Conservation (phyloP, 2,113 vertebrate species). For the Lamprotornis superbus region DNA sequence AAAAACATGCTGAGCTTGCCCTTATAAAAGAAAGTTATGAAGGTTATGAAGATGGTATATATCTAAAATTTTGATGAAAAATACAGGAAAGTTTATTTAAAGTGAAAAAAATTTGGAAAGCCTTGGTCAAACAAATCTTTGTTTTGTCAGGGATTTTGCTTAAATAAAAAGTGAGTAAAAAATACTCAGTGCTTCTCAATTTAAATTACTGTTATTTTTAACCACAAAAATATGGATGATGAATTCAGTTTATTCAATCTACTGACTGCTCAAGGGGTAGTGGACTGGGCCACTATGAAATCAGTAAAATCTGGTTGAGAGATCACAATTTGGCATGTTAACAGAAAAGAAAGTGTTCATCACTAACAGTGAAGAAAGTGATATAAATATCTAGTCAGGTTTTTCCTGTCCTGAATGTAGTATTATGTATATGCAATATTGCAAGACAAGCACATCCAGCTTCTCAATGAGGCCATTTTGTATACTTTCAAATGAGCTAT, state of each 20-base stretch:
- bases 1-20: neutral
- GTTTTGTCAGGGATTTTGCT: neutral
- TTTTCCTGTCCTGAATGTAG: neutral
- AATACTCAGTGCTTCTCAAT: neutral
- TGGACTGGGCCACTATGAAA: neutral
- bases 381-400: neutral
- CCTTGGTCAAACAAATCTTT: neutral
- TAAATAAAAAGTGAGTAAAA: neutral
- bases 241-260: neutral
- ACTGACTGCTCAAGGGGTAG: neutral
- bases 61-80: neutral
- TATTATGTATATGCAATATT: neutral
- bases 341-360: neutral
- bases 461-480: neutral
- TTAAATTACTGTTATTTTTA: neutral
- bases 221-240: neutral
- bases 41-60: neutral
- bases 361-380: neutral
- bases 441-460: neutral
- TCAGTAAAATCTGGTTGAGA: neutral
- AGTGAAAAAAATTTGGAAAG: neutral
- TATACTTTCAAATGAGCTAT: neutral
- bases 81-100: neutral
- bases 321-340: neutral
- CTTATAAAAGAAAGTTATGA: neutral